Conservation (phyloP, 2,888 invertebrate species). For the Fabriciana adippe region DNA sequence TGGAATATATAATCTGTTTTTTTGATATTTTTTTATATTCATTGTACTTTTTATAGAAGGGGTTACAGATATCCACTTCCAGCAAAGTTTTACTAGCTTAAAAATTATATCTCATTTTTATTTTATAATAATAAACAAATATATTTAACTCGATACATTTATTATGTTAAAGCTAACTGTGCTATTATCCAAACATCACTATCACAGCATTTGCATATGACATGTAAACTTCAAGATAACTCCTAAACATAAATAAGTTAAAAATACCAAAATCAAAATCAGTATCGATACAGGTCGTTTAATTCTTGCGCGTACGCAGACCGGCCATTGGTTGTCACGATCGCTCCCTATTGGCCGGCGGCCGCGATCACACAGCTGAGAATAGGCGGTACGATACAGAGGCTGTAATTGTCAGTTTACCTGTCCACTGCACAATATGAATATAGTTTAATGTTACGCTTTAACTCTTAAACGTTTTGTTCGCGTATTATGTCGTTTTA, state of each 20-base stretch:
- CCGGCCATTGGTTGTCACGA: constrained; percentile 69
- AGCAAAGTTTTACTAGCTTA: too few species aligned
- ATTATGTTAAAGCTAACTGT: too few species aligned
- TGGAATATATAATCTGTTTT: constrained; percentile 34
- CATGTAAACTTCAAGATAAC: background rate
- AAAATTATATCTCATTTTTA: too few species aligned
- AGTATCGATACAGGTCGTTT: constrained; percentile 68
- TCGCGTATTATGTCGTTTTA: constrained; percentile 35
- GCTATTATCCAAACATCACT: too few species aligned
- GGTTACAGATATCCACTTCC: too few species aligned
- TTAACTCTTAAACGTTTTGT: constrained; percentile 30
- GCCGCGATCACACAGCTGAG: constrained; percentile 72
- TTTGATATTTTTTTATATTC: background rate
- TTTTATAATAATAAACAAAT: too few species aligned
- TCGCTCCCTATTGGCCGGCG: constrained; percentile 66
- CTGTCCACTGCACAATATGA: constrained; percentile 58
- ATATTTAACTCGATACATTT: too few species aligned
- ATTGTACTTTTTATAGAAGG: too few species aligned
- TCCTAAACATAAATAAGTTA: background rate
- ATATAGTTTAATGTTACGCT: constrained; percentile 58
- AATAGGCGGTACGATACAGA: constrained; percentile 64
- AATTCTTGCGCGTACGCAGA: constrained; percentile 65
- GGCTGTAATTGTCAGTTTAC: constrained; percentile 68
- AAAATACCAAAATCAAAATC: constrained; percentile 35
- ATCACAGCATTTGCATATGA: too few species aligned